phyloP scores from a whole-genome alignment of 2,888 invertebrate species.

The Luperina nickerlii region DNA sequence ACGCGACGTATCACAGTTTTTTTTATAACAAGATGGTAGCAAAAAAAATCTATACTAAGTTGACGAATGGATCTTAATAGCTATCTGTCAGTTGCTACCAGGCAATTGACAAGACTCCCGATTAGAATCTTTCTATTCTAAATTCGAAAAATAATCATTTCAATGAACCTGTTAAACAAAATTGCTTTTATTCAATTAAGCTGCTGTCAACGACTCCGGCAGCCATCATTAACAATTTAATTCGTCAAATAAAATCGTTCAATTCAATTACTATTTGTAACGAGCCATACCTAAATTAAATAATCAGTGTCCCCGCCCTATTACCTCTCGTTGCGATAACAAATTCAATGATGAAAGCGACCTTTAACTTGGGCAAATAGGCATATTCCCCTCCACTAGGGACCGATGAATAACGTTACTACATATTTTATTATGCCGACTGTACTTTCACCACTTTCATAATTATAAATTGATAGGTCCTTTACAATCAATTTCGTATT shows the following conservation, averaged over 20 bases:
- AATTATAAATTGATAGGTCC: conserved; percentile 31
- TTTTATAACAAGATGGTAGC: conserved; percentile 8
- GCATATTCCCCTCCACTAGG: conserved; percentile 59
- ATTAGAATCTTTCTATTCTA: conserved; percentile 22
- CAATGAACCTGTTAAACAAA: conserved; percentile 15
- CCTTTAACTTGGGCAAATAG: conserved; percentile 62
- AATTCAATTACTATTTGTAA: conserved; percentile 61
- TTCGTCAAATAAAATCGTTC: conserved; percentile 45
- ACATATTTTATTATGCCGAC: conserved; percentile 48
- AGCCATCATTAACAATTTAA: conserved; percentile 33
- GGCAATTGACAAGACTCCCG: conserved; percentile 30
- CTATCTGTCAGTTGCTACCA: conserved; percentile 12
- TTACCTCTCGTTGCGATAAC: conserved; percentile 62
- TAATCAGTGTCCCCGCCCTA: conserved; percentile 58
- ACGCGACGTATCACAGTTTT: conserved; percentile 29
- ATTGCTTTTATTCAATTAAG: conserved; percentile 25
- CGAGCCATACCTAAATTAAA: conserved; percentile 53
- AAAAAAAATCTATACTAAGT: conserved; percentile 10
- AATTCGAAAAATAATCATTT: conserved; percentile 10
- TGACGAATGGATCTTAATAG: conserved; percentile 29
- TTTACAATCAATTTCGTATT: conserved; percentile 47
- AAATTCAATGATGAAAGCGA: conserved; percentile 65
- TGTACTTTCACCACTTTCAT: conserved; percentile 54
- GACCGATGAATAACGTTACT: conserved; percentile 57
- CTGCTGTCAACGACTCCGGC: conserved; percentile 28